phyloP scores from a whole-genome alignment of 2,797 vertebrate species.

The Salmo trutta region DNA sequence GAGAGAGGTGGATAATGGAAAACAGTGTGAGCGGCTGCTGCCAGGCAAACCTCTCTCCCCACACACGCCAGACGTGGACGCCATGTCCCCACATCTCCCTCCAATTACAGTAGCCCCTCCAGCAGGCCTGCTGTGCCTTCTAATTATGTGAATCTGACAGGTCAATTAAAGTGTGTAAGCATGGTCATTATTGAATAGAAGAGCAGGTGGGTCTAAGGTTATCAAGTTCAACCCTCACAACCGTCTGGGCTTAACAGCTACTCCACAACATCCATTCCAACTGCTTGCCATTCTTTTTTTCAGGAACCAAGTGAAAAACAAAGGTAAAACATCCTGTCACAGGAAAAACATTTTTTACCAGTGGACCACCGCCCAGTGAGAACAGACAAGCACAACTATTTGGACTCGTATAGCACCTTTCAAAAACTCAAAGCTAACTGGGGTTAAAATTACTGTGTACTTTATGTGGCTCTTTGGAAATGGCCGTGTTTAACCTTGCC shows the following conservation, averaged over 20 bases:
- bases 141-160: background rate
- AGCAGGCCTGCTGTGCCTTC: conserved; percentile 31
- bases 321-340: too few species aligned
- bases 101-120: conserved; percentile 71
- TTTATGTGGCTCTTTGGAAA: conserved; percentile 42
- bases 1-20: conserved; percentile 73
- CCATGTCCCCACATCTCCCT: conserved; percentile 75
- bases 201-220: conserved; percentile 47
- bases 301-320: too few species aligned
- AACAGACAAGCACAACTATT: too few species aligned
- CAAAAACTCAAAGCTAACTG: too few species aligned
- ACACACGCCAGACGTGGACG: conserved; percentile 58
- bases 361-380: too few species aligned
- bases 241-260: too few species aligned
- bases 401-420: too few species aligned
- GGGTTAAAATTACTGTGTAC: conserved; percentile 34
- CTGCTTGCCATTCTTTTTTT: too few species aligned
- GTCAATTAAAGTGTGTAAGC: conserved; percentile 71
- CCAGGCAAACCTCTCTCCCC: conserved; percentile 58
- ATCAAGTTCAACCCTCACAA: too few species aligned
- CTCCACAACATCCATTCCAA: conserved; percentile 48
- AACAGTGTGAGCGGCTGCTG: conserved; percentile 73
- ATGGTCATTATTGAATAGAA: conserved; percentile 42
- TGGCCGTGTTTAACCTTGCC: conserved; percentile 33
- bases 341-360: too few species aligned